Evolutionary conservation across 2,113 vertebrate species (phyloP).

Genomic region (cattle (Bos taurus)): ARS-UCD2.0 NC_037339.1:73605001-73605500

Average conservation of each 20-base stretch:
- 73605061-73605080: not conserved
- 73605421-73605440: not conserved
- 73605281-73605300: not conserved
- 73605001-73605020: not conserved
- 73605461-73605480: not conserved
- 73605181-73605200: not conserved
- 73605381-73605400: not conserved
- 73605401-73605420: not conserved
- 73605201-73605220: not conserved
- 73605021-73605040: not conserved
- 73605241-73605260: not conserved
- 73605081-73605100: not conserved
- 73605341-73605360: not conserved
- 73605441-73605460: not conserved
- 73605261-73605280: not conserved
- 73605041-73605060: not conserved
- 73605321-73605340: not conserved
- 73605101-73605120: not conserved
- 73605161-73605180: not conserved
- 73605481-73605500: not conserved
- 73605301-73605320: not conserved
- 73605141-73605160: not conserved
- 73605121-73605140: not conserved
- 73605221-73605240: not conserved
- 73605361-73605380: not conserved